Evolutionary conservation across 1,140 invertebrate genomes (phyloP).

Genomic region (Leguminivora glycinivorella): DNA sequence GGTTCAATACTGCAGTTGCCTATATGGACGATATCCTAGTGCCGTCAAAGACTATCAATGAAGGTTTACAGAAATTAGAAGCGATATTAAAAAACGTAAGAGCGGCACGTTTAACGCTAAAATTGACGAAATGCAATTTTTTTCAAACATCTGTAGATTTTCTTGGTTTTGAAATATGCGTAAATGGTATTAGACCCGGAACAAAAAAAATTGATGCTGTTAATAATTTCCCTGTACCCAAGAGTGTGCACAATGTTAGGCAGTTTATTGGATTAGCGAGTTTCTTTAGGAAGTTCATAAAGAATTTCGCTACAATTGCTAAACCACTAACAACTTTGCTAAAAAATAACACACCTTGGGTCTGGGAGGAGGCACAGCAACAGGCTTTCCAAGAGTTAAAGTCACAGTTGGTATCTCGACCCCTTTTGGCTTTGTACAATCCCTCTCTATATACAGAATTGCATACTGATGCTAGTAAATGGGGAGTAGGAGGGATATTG

Average conservation of each 20-base stretch:
- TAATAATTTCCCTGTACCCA: conserved; percentile 41
- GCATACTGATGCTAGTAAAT: conserved; percentile 32
- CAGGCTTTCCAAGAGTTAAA: conserved; percentile 23
- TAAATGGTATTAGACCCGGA: conserved; percentile 37
- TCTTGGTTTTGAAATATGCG: conserved; percentile 39
- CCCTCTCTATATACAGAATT: conserved; percentile 14
- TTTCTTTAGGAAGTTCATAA: conserved; percentile 51
- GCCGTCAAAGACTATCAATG: not conserved
- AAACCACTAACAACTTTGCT: conserved; percentile 37
- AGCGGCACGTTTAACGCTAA: conserved; percentile 41
- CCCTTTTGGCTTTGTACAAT: conserved; percentile 28
- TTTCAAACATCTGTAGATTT: conserved; percentile 41
- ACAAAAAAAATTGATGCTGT: conserved; percentile 37
- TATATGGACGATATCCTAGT: conserved; percentile 66
- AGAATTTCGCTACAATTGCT: conserved; percentile 40
- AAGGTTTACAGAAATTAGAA: conserved; percentile 37
- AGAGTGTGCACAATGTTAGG: conserved; percentile 48
- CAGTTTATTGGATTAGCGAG: conserved; percentile 60
- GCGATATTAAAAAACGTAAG: conserved; percentile 39
- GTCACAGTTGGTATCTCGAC: conserved; percentile 12
- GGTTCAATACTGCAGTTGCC: conserved; percentile 31
- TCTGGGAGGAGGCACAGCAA: conserved; percentile 16
- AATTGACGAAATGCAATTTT: conserved; percentile 50
- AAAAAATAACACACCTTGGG: conserved; percentile 32
- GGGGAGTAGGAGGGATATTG: conserved; percentile 28